A percentile compares a stretch with the other conserved stretches of the same genome.
Conservation (phyloP, 2,113 vertebrate genomes). For the Polypterus bichir region DNA sequence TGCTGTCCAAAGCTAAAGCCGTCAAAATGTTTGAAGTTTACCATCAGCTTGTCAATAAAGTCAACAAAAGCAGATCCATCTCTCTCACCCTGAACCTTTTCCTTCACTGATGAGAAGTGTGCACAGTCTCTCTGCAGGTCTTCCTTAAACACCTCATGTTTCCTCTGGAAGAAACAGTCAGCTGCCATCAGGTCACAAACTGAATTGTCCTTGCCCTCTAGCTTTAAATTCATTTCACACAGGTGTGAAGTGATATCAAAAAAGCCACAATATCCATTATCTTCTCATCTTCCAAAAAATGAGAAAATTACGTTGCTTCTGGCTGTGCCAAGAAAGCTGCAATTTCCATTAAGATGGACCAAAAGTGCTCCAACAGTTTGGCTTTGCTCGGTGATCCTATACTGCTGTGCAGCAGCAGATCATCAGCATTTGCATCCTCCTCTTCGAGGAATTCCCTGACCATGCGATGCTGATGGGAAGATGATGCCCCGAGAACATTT, state of each 20-base stretch:
- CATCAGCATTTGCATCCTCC: constrained; percentile 7
- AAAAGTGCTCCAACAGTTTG: constrained; percentile 14
- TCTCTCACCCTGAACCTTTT: constrained; percentile 19
- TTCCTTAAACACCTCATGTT: background rate
- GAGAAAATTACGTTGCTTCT: constrained; percentile 9
- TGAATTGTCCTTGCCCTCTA: constrained; percentile 8
- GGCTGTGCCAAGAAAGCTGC: constrained; percentile 13
- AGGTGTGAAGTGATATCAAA: constrained; percentile 10
- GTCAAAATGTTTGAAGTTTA: constrained; percentile 18
- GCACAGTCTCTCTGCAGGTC: constrained; percentile 19
- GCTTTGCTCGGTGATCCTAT: constrained; percentile 14
- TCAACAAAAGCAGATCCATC: constrained; percentile 17
- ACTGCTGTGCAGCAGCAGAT: no score
- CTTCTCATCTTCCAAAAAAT: constrained; percentile 12
- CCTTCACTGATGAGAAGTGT: constrained; percentile 15
- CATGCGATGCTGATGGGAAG: constrained; percentile 15
- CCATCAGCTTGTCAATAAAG: constrained; percentile 18
- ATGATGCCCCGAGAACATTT: constrained; percentile 11
- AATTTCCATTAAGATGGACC: constrained; percentile 2
- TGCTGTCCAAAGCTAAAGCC: constrained; percentile 20
- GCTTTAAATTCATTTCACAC: constrained; percentile 7
- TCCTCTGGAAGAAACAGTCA: constrained; percentile 4
- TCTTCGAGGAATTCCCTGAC: constrained; percentile 17
- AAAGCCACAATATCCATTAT: constrained; percentile 3
- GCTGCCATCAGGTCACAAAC: constrained; percentile 1